These are phyloP conservation scores for Chaetops frenatus DNA, from an alignment of 2,113 vertebrate species.

Conservation along the genomic window DNA sequence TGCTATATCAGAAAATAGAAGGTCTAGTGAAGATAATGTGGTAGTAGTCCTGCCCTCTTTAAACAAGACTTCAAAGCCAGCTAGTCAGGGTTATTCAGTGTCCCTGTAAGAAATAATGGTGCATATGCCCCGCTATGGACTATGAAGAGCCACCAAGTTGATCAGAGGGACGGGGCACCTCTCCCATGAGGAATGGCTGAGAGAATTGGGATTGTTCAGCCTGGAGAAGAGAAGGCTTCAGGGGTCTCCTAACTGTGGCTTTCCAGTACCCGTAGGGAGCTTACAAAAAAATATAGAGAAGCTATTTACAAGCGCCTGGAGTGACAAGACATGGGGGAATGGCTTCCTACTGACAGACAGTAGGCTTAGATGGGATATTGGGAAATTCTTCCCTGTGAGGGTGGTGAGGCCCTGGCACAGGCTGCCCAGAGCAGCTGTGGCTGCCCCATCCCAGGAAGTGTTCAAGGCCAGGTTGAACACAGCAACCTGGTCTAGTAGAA, in stretches of 20 bases:
- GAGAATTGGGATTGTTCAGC: background rate
- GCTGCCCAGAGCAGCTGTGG: background rate
- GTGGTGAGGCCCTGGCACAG: background rate
- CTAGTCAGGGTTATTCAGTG: background rate
- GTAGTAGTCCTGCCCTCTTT: background rate
- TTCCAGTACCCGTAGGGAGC: background rate
- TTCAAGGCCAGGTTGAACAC: background rate
- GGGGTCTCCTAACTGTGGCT: background rate
- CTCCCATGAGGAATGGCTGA: background rate
- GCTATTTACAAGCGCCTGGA: background rate
- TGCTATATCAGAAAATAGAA: background rate
- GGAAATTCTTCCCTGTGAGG: background rate
- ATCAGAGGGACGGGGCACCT: background rate
- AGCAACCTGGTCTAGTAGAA: background rate
- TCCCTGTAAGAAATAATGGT: background rate
- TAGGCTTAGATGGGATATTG: background rate
- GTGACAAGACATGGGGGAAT: background rate
- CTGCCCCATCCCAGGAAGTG: background rate
- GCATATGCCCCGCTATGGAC: rapidly evolving
- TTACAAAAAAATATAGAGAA: background rate
- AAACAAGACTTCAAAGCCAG: background rate
- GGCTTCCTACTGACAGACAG: background rate
- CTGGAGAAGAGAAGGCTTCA: background rate
- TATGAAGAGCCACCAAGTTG: background rate
- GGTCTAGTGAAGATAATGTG: background rate